Evolutionary conservation across 2,797 vertebrate genomes (phyloP), one percentile per base, ranked within the genome.

Genomic region (Forpus xanthops): DNA sequence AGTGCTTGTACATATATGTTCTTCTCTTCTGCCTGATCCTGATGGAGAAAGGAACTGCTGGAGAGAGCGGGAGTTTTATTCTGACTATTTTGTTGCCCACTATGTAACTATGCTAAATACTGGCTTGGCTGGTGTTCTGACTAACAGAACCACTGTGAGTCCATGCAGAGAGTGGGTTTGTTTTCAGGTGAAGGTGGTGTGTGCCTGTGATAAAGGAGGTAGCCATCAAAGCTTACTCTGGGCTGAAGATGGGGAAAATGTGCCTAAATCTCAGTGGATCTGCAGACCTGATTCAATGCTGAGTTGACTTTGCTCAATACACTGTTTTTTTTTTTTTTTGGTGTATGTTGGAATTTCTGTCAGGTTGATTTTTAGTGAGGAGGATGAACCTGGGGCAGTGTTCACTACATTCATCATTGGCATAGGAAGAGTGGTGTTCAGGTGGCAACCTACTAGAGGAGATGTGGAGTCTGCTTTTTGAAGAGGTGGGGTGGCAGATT

Each of bases 261-360:
- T 7, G 11, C n/a, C 15, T 52, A 8, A 58, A 37, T 23, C 18
- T 27, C 12, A 14, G 21, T 19, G 61, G n/a, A 44, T 19, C 18
- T 30, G 4, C 39, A 50, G n/a, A n/a, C n/a, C 27, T 30, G 16
- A 52, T 16, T 19, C n/a, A 17, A 45, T 33, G 24, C 28, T 2
- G 61, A 39, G 16, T 16, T 66, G 18, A 14, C 37, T 33, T 13
- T 24, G 76, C 28, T 30, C n/a, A 12, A 19, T 39, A n/a, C n/a
- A n/a, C n/a, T n/a, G n/a, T n/a, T n/a, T n/a, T 2, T 10, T 9
- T 1, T 8, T 13, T 18, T 44, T 19, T 4, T 4, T 28, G n/a
- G 52, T 9, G 44, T 30, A 2, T 23, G 77, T 47, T 33, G 33
- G 47, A 35, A 15, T 6, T n/a, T 30, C 44, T 67, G 53, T 11